Evolutionary conservation across 2,113 vertebrate species (phyloP), one percentile per base, ranked within the genome.

Genomic region (Etia nguti): DNA sequence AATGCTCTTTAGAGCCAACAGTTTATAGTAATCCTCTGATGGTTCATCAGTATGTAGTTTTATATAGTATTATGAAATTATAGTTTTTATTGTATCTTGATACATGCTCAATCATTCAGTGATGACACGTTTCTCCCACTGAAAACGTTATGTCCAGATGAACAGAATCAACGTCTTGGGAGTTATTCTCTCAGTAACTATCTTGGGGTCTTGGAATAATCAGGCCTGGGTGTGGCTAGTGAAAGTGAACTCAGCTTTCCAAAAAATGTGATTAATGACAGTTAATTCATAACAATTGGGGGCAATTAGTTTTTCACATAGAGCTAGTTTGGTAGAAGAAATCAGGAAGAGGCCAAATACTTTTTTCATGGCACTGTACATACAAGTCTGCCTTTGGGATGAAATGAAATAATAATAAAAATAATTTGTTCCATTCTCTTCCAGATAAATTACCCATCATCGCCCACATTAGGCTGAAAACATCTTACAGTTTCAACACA

Each of bases 101-200:
- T 7, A 34, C 31, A 7, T 65, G 60, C 18, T 65, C 18, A 65
- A 65, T 2, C 18, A n/a, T 13, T 6, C 12, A 65, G 10, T 38
- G 31, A 65, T 65, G 10, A 65, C 31, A 65, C 2, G 0, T 8
- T 36, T 65, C 31, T 38, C 31, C 60, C 20, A 38, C 20, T 38
- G 34, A 38, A 65, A 22, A 65, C 4, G 0, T 16, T 16, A 7
- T 1, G 0, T n/a, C 31, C 60, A 65, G 1, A 38, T 65, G 20
- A 65, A 8, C 60, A 38, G 60, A 65, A 65, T 65, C 60, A n/a
- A 13, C 8, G 6, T 65, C 38, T 38, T 65, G 10, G 31, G 60
- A 65, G 60, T 65, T 65, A 8, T 38, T 65, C 6, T 65, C n/a
- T 10, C n/a, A 8, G 20, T 65, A 22, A 65, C 34, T 38, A 6